Base-by-base conservation (phyloP, 2,113 vertebrate genomes). In the Hyperoodon ampullatus region DNA sequence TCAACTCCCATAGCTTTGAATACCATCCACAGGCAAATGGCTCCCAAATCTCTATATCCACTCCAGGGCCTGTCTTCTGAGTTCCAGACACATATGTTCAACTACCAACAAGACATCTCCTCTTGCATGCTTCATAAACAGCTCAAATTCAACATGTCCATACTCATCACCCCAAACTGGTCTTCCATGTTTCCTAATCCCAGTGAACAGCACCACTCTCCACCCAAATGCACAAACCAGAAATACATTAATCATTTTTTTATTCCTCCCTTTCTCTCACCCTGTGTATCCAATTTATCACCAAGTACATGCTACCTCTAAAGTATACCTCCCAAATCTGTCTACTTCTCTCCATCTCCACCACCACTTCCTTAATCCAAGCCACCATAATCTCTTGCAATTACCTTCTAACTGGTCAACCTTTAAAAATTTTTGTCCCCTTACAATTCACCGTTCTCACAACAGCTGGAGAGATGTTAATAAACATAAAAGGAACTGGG, bases 371-470 rank as follows among this genome's bases (percentile, higher is more conserved):
- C 75, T 39, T 72, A 82, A 13, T 28, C 33, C 77, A 88, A 96
- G 15, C 9, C 60, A 80, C 16, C 60, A 55, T 33, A 18, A 83
- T 66, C 19, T 75, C 65, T 88, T 91, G 82, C 1, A 68, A 33
- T 93, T 65, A 82, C 80, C 24, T 94, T 26, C 42, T 75, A 88
- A 80, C 21, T 78, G 35, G 12, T 65, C 15, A 89, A 85, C 3
- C 26, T 93, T 88, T 92, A 35, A 93, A 63, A 71, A 47, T 87
- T 94, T 16, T 72, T 97, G 23, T 10, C 1, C 80, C 26, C 1
- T 82, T 78, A 77, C n/a, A 93, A 50, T 95, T 80, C n/a, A 84
- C 75, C 94, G 26, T 77, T 53, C 42, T 95, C 42, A 91, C 12
- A 88, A 19, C 3, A 90, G 12, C 50, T 71, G 65, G 23, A 83